phyloP scores from a whole-genome alignment of 2,113 vertebrate species.

The Erythrocercus mccallii region DNA sequence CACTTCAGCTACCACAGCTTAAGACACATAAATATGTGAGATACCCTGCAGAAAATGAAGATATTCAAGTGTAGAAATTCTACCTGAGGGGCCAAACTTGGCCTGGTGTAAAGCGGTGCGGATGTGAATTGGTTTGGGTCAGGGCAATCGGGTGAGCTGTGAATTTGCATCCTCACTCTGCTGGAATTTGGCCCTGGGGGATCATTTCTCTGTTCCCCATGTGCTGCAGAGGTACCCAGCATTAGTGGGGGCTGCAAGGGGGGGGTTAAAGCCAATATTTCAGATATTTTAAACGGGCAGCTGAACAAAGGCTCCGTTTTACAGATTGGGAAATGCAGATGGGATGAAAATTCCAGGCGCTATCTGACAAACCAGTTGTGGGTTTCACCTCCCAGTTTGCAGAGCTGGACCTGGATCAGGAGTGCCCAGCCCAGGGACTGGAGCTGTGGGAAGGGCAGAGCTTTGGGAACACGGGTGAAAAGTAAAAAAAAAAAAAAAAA shows the following conservation, averaged over 20 bases:
- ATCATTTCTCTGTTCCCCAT: background rate
- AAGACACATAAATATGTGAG: fast-evolving
- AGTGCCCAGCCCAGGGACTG: background rate
- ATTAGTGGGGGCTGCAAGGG: background rate
- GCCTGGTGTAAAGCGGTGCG: background rate
- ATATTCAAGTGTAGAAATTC: background rate
- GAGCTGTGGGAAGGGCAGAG: background rate
- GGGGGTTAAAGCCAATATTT: background rate
- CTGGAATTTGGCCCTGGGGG: background rate
- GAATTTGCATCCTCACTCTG: background rate
- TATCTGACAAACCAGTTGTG: fast-evolving
- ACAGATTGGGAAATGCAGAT: background rate
- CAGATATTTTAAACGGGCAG: background rate
- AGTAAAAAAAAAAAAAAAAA: background rate
- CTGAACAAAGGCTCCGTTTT: no score
- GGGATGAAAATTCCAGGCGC: background rate
- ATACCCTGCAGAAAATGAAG: background rate
- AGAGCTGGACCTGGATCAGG: fast-evolving
- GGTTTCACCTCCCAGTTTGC: background rate
- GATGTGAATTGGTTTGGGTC: background rate
- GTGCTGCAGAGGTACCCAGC: fast-evolving
- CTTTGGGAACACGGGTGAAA: background rate
- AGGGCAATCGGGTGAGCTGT: background rate
- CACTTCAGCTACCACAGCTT: background rate
- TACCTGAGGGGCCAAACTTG: background rate